These are phyloP conservation scores for Epinephelus cyanopodus DNA, from an alignment of 2,113 vertebrate genomes.

Conservation along the genomic window DNA sequence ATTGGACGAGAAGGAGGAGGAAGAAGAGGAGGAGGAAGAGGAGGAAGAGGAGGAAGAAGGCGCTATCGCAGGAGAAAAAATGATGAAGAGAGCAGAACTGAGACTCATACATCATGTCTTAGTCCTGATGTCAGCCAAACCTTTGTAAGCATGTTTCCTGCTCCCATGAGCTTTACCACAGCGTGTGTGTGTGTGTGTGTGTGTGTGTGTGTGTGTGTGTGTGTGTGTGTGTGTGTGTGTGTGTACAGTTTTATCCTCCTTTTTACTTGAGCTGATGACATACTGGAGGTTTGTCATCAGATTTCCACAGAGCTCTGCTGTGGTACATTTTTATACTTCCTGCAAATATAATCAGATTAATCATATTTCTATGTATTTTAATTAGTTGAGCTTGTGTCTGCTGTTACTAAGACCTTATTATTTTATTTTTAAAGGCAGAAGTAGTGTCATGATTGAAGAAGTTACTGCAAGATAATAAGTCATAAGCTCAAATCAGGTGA, in stretches of 20 bases:
- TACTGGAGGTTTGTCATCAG: not conserved
- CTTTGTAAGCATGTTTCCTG: slow-evolving; percentile 70
- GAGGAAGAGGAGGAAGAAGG: slow-evolving; percentile 11
- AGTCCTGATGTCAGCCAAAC: slow-evolving; percentile 44
- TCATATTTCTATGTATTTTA: no score
- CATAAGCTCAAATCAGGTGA: no score
- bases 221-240: not conserved
- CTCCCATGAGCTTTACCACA: slow-evolving; percentile 44
- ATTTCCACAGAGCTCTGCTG: not conserved
- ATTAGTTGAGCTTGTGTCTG: no score
- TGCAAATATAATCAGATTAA: no score
- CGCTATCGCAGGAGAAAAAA: slow-evolving; percentile 27
- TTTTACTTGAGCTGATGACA: not conserved
- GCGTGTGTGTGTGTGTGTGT: slow-evolving; percentile 7
- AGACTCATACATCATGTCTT: slow-evolving; percentile 59
- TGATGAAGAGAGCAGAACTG: slow-evolving; percentile 59
- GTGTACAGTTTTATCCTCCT: not conserved
- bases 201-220: not conserved
- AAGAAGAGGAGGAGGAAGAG: not conserved
- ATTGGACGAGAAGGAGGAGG: slow-evolving; percentile 37
- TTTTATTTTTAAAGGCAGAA: no score
- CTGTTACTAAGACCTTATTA: no score
- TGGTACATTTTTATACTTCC: no score
- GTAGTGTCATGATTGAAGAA: no score
- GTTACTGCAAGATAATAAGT: no score